A percentile compares a stretch with the other conserved stretches of the same genome.
Conservation (phyloP, 2,888 invertebrate species). For the Mythimna vitellina region DNA sequence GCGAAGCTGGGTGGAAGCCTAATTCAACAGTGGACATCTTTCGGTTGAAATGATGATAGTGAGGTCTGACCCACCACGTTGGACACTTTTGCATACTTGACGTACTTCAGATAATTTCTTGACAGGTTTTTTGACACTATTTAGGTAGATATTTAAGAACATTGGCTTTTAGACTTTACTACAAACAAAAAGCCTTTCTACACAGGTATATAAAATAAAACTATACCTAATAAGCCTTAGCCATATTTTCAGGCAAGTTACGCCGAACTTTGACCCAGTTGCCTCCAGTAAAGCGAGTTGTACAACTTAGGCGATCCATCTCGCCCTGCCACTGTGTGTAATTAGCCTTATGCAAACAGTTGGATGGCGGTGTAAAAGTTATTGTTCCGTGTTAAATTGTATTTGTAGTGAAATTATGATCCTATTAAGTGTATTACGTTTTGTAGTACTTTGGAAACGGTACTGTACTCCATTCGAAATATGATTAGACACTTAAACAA, state of each 20-base stretch:
- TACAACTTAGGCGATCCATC: slow-evolving; percentile 42
- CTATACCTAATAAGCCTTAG: background rate
- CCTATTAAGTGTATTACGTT: no score
- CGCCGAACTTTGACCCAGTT: slow-evolving; percentile 43
- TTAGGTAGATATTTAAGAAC: no score
- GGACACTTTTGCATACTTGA: no score
- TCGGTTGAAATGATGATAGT: no score
- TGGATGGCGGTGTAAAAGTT: background rate
- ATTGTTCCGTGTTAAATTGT: slow-evolving; percentile 16
- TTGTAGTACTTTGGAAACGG: no score
- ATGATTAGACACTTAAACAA: no score
- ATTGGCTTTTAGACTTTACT: background rate
- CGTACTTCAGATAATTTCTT: no score
- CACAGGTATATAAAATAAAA: slow-evolving; percentile 16
- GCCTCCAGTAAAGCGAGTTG: slow-evolving; percentile 15
- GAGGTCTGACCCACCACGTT: no score
- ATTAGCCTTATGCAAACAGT: slow-evolving; percentile 33
- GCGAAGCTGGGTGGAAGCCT: no score
- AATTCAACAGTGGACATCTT: no score
- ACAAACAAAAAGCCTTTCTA: background rate
- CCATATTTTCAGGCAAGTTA: slow-evolving; percentile 20
- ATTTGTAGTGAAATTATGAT: slow-evolving; percentile 2
- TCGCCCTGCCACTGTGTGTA: slow-evolving; percentile 23
- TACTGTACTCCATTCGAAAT: no score
- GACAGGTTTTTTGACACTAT: no score